These are phyloP conservation scores for Clinocottus analis DNA, from an alignment of 2,113 vertebrate species.

Conservation along the genomic window DNA sequence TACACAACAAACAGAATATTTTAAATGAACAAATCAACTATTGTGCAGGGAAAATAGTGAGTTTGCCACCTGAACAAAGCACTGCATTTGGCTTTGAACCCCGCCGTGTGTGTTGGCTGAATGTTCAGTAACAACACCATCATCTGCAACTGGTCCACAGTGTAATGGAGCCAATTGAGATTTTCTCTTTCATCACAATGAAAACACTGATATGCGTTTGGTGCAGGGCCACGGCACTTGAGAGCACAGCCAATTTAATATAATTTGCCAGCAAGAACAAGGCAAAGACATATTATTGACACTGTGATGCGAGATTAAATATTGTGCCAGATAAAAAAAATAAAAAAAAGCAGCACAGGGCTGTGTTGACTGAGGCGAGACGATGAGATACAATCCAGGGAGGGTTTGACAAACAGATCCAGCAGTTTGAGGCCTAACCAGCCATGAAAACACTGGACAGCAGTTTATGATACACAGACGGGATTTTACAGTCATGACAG, in stretches of 20 bases:
- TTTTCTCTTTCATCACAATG: neutral
- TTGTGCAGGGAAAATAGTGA: neutral
- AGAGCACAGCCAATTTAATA: neutral
- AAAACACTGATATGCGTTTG: too few species aligned
- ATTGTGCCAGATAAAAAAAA: neutral
- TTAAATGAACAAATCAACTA: neutral
- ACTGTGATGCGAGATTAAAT: neutral
- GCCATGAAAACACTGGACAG: neutral
- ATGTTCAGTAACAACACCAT: neutral
- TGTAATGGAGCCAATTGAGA: neutral
- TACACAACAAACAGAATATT: neutral
- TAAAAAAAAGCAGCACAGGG: neutral
- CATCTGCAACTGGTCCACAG: neutral
- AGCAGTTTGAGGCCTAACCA: too few species aligned
- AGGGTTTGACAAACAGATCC: neutral
- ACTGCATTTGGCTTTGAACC: neutral
- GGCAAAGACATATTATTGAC: neutral
- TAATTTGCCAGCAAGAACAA: neutral
- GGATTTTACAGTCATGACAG: neutral
- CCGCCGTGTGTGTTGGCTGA: neutral
- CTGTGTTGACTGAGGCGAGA: neutral
- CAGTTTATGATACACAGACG: too few species aligned
- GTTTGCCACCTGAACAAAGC: neutral
- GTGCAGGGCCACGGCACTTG: neutral
- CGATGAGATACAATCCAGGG: neutral